Conservation (phyloP, 2,113 vertebrate genomes). For the Apteryx mantelli region DNA sequence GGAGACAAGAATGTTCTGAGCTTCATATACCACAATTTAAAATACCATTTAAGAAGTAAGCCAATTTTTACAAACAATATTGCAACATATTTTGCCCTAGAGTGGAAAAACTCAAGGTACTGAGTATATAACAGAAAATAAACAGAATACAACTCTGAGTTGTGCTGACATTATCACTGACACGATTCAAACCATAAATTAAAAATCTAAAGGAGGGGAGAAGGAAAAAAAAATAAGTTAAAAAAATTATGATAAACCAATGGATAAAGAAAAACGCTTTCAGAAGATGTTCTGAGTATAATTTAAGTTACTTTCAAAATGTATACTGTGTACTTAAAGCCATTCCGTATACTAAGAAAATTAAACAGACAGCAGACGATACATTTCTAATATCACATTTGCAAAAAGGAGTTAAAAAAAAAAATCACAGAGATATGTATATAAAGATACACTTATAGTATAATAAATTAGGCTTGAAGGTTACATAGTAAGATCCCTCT, state of each 20-base stretch:
- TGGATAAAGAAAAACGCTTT: neutral
- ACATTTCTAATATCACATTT: neutral
- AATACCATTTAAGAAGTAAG: neutral
- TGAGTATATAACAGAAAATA: neutral
- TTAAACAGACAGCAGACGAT: neutral
- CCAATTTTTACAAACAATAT: neutral
- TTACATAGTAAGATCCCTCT: neutral
- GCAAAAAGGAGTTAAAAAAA: neutral
- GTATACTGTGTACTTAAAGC: neutral
- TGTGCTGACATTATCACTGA: neutral
- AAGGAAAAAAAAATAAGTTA: neutral
- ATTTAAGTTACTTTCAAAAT: neutral
- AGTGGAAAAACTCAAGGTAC: neutral
- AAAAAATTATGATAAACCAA: neutral
- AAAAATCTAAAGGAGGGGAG: neutral
- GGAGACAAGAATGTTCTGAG: neutral
- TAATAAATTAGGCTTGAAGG: neutral
- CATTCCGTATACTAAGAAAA: neutral
- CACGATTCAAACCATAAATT: neutral
- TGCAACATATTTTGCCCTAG: neutral
- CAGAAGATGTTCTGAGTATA: neutral
- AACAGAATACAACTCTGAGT: neutral
- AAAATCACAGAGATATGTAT: neutral
- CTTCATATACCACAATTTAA: slow-evolving; percentile 36
- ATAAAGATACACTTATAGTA: neutral